Evolutionary conservation across 2,888 invertebrate species (phyloP).

Genomic region (Syrphus vitripennis): DNA sequence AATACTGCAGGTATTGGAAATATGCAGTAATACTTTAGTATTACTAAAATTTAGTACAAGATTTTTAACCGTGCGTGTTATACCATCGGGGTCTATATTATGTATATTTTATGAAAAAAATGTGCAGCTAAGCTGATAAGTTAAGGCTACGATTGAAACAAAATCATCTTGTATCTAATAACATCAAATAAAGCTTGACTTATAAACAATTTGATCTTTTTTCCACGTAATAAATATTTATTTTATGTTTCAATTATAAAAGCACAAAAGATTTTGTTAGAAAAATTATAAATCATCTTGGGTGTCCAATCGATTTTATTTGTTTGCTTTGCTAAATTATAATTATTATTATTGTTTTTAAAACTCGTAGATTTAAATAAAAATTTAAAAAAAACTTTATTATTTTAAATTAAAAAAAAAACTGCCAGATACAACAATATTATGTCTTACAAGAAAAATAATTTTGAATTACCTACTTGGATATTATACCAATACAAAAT

Average conservation of each 20-base stretch:
- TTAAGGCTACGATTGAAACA: background rate
- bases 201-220: no score
- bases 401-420: constrained; percentile 17
- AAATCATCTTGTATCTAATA: no score
- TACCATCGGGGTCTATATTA: no score
- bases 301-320: background rate
- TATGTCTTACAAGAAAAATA: constrained; percentile 38
- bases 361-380: background rate
- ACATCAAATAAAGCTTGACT: background rate
- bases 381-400: background rate
- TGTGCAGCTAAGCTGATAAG: background rate
- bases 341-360: background rate
- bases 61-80: no score
- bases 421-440: constrained; percentile 68
- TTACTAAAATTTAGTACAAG: no score
- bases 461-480: constrained; percentile 13
- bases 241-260: no score
- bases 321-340: background rate
- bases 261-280: no score
- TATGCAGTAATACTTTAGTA: no score
- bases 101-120: no score
- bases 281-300: no score
- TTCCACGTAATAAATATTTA: no score
- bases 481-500: constrained; percentile 19
- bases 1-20: no score